phyloP scores from a whole-genome alignment of 2,888 invertebrate species.

The Sthenelais limicola region DNA sequence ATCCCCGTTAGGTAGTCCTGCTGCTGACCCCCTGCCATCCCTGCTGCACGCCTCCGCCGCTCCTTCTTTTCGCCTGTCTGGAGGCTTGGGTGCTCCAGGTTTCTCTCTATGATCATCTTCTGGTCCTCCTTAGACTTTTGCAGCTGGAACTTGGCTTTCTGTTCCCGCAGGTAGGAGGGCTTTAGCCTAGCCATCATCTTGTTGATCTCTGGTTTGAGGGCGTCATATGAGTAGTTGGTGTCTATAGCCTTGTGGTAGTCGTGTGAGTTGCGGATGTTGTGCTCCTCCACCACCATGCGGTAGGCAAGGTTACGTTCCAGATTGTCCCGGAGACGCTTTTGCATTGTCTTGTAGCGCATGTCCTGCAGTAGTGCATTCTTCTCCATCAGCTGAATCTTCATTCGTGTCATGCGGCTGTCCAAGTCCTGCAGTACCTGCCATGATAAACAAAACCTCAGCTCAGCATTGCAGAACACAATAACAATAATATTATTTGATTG shows the following conservation, averaged over 20 bases:
- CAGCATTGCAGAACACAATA: too few relatives aligned
- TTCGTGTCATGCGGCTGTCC: slow-evolving; percentile 18
- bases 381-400: slow-evolving; percentile 35
- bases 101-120: slow-evolving; percentile 24
- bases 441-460: too few relatives aligned
- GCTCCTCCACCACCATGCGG: slow-evolving; percentile 20
- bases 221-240: slow-evolving; percentile 19
- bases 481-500: too few relatives aligned
- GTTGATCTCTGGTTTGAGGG: slow-evolving; percentile 13
- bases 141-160: slow-evolving; percentile 28
- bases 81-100: slow-evolving; percentile 24
- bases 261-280: neutral
- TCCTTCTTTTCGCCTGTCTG: slow-evolving; percentile 2
- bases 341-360: slow-evolving; percentile 23
- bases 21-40: neutral
- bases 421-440: slow-evolving; percentile 24
- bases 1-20: neutral
- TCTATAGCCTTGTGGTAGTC: slow-evolving; percentile 18
- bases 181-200: slow-evolving; percentile 27
- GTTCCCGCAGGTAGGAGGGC: slow-evolving; percentile 18
- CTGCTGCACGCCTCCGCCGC: neutral
- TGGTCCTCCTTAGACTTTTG: slow-evolving; percentile 1
- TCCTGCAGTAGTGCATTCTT: slow-evolving; percentile 14
- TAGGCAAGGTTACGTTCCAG: slow-evolving; percentile 31
- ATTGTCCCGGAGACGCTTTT: neutral